A percentile compares a stretch with the other conserved stretches of the same genome.
Evolutionary conservation across 2,113 vertebrate species (phyloP).

Genomic region (Colinus virginianus): DNA sequence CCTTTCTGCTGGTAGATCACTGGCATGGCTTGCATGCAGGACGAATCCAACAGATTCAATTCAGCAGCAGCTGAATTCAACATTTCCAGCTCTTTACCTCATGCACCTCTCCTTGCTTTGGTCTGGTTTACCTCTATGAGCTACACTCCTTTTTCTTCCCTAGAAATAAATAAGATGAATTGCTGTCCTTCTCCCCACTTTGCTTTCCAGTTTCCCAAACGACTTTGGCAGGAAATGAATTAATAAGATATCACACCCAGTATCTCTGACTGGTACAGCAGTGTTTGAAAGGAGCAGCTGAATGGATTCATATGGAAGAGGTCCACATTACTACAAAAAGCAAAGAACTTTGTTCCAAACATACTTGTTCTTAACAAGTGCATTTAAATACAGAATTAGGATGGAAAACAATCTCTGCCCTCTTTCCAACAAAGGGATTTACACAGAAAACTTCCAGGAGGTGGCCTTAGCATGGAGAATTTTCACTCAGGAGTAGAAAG

Average conservation of each 20-base stretch:
- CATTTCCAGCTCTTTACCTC: neutral
- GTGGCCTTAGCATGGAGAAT: neutral
- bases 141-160: neutral
- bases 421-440: neutral
- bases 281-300: neutral
- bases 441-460: neutral
- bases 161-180: slow-evolving; percentile 1
- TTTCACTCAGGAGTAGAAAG: neutral
- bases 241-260: neutral
- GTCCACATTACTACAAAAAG: slow-evolving; percentile 12
- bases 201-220: neutral
- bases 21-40: neutral
- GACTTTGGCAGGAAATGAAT: neutral
- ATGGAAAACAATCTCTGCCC: neutral
- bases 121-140: neutral
- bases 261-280: neutral
- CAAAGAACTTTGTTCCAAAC: slow-evolving; percentile 38
- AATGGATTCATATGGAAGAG: neutral
- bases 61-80: neutral
- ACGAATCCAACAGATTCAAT: neutral
- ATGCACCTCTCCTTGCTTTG: neutral
- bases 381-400: slow-evolving; percentile 45
- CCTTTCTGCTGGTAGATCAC: neutral
- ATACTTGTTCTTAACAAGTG: slow-evolving; percentile 48
- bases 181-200: neutral